Conservation (phyloP, 2,888 invertebrate species). For the Dicyrtoma fusca region DNA sequence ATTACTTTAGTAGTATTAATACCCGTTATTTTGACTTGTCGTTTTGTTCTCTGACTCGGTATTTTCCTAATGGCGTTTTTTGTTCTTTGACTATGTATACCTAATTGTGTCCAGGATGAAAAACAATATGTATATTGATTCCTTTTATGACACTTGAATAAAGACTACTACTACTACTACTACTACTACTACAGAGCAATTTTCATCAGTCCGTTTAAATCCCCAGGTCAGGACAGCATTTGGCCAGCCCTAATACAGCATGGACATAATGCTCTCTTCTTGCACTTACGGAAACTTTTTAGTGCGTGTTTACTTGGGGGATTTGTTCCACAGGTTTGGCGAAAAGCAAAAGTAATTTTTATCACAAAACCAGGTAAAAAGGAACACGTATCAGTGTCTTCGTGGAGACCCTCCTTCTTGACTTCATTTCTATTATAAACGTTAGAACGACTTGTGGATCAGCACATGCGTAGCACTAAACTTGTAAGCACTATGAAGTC, state of each 20-base stretch:
- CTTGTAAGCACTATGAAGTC: not conserved
- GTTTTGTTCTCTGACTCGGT: too few species aligned
- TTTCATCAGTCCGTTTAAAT: slow-evolving; percentile 22
- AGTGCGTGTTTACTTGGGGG: slow-evolving; percentile 21
- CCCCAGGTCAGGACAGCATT: slow-evolving; percentile 39
- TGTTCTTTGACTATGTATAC: too few species aligned
- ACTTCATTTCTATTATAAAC: slow-evolving; percentile 42
- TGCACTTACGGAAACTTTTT: not conserved
- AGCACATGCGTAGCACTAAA: not conserved
- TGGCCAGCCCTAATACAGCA: slow-evolving; percentile 35
- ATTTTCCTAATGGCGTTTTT: too few species aligned
- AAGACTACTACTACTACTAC: too few species aligned
- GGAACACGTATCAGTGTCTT: slow-evolving; percentile 19
- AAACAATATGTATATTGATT: too few species aligned
- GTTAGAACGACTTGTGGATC: slow-evolving; percentile 38
- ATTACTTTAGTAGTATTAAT: too few species aligned
- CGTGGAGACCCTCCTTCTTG: slow-evolving; percentile 41
- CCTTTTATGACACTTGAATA: too few species aligned
- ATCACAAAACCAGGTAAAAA: slow-evolving; percentile 42
- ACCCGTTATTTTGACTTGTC: too few species aligned
- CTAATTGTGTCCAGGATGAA: too few species aligned
- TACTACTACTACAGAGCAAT: too few species aligned
- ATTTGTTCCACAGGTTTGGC: slow-evolving; percentile 3
- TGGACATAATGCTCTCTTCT: not conserved
- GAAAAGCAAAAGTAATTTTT: slow-evolving; percentile 27